These are phyloP conservation scores for Ophthalmotilapia sp. DNA, from an alignment of 2,113 vertebrate genomes.

Conservation along the genomic window DNA sequence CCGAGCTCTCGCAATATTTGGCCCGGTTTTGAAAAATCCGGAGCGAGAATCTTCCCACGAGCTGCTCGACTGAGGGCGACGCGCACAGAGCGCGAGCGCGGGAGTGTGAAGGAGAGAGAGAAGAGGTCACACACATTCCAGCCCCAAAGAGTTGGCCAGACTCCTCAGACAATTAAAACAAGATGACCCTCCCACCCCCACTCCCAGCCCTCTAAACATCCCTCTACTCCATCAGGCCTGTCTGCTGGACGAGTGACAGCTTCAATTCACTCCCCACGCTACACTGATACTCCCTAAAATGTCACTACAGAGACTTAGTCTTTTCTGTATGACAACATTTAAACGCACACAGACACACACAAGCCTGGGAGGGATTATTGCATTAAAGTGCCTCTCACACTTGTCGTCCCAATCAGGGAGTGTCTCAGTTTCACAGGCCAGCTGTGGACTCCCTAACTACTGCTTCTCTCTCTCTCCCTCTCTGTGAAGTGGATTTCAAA, in stretches of 20 bases:
- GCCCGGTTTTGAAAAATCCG: constrained; percentile 30
- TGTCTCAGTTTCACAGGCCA: constrained; percentile 15
- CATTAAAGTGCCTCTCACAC: constrained; percentile 28
- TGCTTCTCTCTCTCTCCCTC: neutral
- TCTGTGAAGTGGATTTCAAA: neutral
- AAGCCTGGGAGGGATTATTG: constrained; percentile 6
- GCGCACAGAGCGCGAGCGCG: constrained; percentile 1
- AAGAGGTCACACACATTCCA: constrained; percentile 66
- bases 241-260: constrained; percentile 13
- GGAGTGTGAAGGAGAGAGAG: constrained; percentile 41
- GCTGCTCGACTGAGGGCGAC: constrained; percentile 10
- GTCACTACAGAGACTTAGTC: neutral
- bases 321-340: neutral
- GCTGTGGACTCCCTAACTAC: constrained; percentile 11
- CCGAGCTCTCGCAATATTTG: constrained; percentile 47
- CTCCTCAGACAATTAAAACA: constrained; percentile 60
- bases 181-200: constrained; percentile 15
- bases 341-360: neutral
- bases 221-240: constrained; percentile 24
- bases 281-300: constrained; percentile 37
- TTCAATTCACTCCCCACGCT: constrained; percentile 25
- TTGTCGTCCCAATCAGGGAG: constrained; percentile 22
- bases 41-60: constrained; percentile 62
- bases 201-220: neutral
- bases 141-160: constrained; percentile 49